Evolutionary conservation across 2,888 invertebrate species (phyloP).

Genomic region (Tenthredo livida): DNA sequence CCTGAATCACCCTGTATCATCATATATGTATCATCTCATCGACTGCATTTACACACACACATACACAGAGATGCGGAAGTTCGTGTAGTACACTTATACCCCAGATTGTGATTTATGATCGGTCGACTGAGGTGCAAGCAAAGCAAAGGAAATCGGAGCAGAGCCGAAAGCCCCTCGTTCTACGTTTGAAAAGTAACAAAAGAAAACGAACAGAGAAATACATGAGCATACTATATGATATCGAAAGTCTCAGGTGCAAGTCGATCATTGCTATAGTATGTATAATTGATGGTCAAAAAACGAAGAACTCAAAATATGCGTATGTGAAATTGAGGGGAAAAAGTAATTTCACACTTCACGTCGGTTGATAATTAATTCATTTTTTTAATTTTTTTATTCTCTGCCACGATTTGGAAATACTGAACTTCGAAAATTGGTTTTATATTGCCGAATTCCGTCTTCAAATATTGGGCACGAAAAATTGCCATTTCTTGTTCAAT

Average conservation of each 20-base stretch:
- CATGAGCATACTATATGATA: neutral
- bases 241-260: neutral
- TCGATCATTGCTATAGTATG: neutral
- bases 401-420: no score
- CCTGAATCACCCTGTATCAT: neutral
- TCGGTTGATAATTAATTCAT: no score
- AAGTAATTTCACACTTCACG: no score
- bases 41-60: neutral
- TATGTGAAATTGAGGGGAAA: no score
- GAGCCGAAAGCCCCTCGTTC: neutral
- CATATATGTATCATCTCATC: neutral
- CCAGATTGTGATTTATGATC: constrained; percentile 27
- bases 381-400: no score
- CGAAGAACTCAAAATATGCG: no score
- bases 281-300: neutral
- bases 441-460: no score
- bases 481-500: no score
- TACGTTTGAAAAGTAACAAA: neutral
- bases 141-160: neutral
- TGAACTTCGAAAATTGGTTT: no score
- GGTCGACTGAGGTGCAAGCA: neutral
- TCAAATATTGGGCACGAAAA: no score
- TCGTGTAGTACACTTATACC: neutral
- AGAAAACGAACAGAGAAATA: neutral
- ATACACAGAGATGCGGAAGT: neutral